Base-by-base conservation (phyloP, 2,113 vertebrate species). In the Camelus dromedarius region DNA sequence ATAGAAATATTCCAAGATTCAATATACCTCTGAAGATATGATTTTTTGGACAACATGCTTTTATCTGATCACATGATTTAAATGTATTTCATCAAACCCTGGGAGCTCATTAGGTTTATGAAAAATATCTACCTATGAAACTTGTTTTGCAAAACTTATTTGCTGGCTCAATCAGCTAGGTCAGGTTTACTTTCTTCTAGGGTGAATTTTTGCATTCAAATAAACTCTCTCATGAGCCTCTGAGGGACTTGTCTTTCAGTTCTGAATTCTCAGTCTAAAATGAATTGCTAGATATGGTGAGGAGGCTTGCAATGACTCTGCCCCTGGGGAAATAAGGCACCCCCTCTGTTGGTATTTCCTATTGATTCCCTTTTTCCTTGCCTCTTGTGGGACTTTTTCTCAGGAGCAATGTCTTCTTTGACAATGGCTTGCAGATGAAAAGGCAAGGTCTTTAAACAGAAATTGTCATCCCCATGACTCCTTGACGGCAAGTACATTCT, bases 391-490 rank as follows among this genome's bases (percentile, higher is more conserved):
- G 77, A 86, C 32, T 62, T 56, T 87, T 93, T 56, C 58, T 88
- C 13, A 72, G 58, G 52, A 84, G 70, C 76, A 42, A 0, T 52
- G 54, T 85, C 15, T 72, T 97, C 67, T 88, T 80, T 89, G 70
- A 88, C 77, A 93, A 28, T 91, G 66, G 48, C 86, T 91, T 92
- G 24, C n/a, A 91, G 38, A 79, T 93, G 64, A 64, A 95, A 92
- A 92, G 42, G 32, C 64, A 70, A 83, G 8, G 48, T 82, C 60
- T 91, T 89, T 69, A 95, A 79, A 52, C 28, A 95, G 70, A 79
- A 91, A 64, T 88, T 85, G 18, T 69, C 60, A 60, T 66, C 24
- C 54, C 35, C 26, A 28, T 73, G 86, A 77, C 30, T 93, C n/a
- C 52, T 83, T 1, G 0, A 77, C 62, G 79, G 50, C n/a, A 89